A percentile compares a stretch with the other conserved stretches of the same genome.
phyloP scores from a whole-genome alignment of 2,113 vertebrate genomes.

The Notothenia coriiceps region DNA sequence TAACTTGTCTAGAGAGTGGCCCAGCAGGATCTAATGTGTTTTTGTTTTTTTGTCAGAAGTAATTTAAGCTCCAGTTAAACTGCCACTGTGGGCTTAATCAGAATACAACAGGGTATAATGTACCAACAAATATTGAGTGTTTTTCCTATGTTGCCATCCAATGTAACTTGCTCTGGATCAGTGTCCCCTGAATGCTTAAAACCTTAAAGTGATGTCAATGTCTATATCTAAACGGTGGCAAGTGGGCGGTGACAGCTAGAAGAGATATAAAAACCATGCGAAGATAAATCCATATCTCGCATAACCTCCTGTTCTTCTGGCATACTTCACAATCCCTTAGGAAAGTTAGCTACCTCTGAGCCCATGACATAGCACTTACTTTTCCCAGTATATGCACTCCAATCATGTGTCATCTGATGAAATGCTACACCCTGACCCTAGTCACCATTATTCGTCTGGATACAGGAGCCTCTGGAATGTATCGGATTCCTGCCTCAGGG shows the following conservation, averaged over 20 bases:
- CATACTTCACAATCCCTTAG: constrained; percentile 57
- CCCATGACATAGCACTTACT: constrained; percentile 72
- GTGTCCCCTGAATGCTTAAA: constrained; percentile 12
- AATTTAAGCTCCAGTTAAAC: constrained; percentile 21
- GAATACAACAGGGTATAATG: constrained; percentile 17
- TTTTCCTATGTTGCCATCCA: constrained; percentile 7
- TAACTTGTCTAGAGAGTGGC: constrained; percentile 21
- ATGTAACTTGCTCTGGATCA: constrained; percentile 21
- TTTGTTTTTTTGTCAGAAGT: constrained; percentile 43
- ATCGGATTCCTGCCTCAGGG: constrained; percentile 79
- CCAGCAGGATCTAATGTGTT: constrained; percentile 21
- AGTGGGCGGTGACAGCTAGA: constrained; percentile 19
- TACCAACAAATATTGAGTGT: constrained; percentile 9
- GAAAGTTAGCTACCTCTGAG: constrained; percentile 65
- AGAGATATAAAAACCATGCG: constrained; percentile 14
- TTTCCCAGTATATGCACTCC: constrained; percentile 74
- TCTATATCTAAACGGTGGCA: constrained; percentile 11
- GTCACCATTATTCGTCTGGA: constrained; percentile 80
- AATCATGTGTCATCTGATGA: constrained; percentile 80
- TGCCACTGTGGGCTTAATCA: constrained; percentile 4
- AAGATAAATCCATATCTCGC: constrained; percentile 68
- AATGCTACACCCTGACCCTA: constrained; percentile 74
- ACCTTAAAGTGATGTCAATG: constrained; percentile 21
- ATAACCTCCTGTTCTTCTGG: constrained; percentile 67
- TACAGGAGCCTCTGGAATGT: constrained; percentile 81